Conservation (phyloP, 2,888 invertebrate species). For the Idaea straminata region DNA sequence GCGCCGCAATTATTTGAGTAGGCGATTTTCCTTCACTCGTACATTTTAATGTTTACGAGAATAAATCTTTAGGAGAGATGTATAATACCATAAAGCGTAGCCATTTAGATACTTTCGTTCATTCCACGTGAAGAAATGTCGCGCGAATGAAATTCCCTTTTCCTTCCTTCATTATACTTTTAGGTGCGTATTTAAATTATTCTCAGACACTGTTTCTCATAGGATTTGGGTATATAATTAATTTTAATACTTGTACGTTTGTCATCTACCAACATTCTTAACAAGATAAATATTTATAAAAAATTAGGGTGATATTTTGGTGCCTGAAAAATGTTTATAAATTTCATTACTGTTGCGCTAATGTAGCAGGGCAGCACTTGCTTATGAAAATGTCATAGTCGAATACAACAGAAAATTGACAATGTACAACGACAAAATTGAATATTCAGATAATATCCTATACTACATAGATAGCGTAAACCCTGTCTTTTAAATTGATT, state of each 20-base stretch:
- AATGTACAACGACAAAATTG: too few species aligned
- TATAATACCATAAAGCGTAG: slow-evolving; percentile 25
- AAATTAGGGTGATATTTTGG: not conserved
- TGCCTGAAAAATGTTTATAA: not conserved
- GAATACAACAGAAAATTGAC: too few species aligned
- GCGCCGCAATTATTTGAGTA: not conserved
- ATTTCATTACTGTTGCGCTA: not conserved
- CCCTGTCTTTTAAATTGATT: too few species aligned
- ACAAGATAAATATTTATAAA: not conserved
- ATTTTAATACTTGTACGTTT: not conserved
- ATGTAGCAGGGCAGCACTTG: not conserved
- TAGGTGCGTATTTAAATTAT: slow-evolving; percentile 14
- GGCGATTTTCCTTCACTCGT: not conserved
- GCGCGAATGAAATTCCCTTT: slow-evolving; percentile 27
- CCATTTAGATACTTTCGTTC: slow-evolving; percentile 33
- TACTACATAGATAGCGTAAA: not conserved
- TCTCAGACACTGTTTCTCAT: not conserved
- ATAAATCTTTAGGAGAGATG: slow-evolving; percentile 16
- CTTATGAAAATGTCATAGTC: too few species aligned
- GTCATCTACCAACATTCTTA: not conserved
- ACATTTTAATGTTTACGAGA: slow-evolving; percentile 1
- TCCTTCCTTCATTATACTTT: slow-evolving; percentile 22
- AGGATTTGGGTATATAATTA: slow-evolving; percentile 1
- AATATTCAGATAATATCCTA: too few species aligned
- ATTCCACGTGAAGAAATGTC: slow-evolving; percentile 33